Base-by-base conservation (phyloP, 2,797 vertebrate genomes). In the Labeo calbasu region DNA sequence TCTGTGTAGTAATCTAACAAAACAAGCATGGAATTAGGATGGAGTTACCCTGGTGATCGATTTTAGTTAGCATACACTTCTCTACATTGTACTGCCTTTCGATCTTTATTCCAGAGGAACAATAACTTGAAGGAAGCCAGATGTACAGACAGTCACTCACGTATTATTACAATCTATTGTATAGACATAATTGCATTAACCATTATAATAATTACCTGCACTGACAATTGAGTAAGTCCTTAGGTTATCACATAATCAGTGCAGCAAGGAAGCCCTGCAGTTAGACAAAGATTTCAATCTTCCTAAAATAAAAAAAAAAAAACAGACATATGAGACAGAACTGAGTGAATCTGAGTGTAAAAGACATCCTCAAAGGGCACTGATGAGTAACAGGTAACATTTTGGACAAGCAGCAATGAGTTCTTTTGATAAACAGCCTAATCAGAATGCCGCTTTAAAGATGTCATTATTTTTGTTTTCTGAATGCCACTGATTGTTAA, bases 131-230 rank as follows among this genome's bases (percentile, higher is more conserved):
- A 14, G 65, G 17, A 81, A 85, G 51, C 73, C 66, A 86, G 55
- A 72, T n/a, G 53, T 43, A 51, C n/a, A 23, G 7, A 36, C 66
- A 23, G 46, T 51, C 53, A 14, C 36, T 36, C 40, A n/a, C 21
- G 46, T 23, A 57, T 77, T 57, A 40, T 40, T 79, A 68, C 13
- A 21, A 36, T 21, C 28, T 70, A 25, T 21, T 19, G 23, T 70
- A 36, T 4, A 77, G 17, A 21, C 32, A 77, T 83, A 77, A 83
- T 83, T 77, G 25, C 32, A 83, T 77, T 77, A 83, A 76, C 72
- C 50, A 68, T 77, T 83, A 55, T 25, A 66, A 65, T 43, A 77
- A 77, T 83, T 46, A 68, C 59, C 59, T 36, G 21, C 13, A 10
- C 28, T 23, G 36, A 66, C 61, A 68, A 55, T 10, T 46, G 32